A percentile compares a stretch with the other conserved stretches of the same genome.
phyloP scores from a whole-genome alignment of 2,888 invertebrate species.

The Hyppa rectilinea region DNA sequence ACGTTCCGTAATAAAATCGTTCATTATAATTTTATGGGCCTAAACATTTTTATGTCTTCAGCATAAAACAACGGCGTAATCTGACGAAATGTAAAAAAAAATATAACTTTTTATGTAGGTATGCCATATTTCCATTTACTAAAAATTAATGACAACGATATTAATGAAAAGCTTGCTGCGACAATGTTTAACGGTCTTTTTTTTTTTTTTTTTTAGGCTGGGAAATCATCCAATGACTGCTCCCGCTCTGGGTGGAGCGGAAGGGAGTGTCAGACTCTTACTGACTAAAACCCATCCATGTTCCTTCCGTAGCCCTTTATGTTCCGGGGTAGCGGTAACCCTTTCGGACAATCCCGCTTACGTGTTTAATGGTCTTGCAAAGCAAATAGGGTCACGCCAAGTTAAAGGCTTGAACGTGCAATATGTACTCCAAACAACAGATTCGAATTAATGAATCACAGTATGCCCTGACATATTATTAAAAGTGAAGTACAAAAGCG shows the following conservation, averaged over 20 bases:
- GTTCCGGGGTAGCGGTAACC: too few relatives aligned
- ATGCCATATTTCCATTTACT: slow-evolving; percentile 12
- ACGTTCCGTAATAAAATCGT: slow-evolving; percentile 46
- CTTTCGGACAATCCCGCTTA: too few relatives aligned
- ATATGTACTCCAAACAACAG: slow-evolving; percentile 25
- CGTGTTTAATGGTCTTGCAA: slow-evolving; percentile 42
- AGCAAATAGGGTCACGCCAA: slow-evolving; percentile 38
- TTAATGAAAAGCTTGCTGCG: slow-evolving; percentile 36
- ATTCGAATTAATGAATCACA: slow-evolving; percentile 36
- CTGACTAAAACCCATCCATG: too few relatives aligned
- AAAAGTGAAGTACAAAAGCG: slow-evolving; percentile 17
- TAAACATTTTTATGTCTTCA: slow-evolving; percentile 55
- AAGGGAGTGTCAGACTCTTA: too few relatives aligned
- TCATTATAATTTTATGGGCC: slow-evolving; percentile 54
- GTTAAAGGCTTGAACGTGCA: slow-evolving; percentile 21
- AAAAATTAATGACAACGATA: slow-evolving; percentile 43
- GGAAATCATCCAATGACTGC: too few relatives aligned
- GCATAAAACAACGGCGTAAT: slow-evolving; percentile 55
- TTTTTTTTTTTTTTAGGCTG: too few relatives aligned
- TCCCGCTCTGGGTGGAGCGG: too few relatives aligned
- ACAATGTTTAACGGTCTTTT: slow-evolving; percentile 54
- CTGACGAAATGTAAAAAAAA: slow-evolving; percentile 47
- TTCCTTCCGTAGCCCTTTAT: too few relatives aligned
- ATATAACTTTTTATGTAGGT: neutral
- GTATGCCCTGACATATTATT: slow-evolving; percentile 20